phyloP scores from a whole-genome alignment of 2,888 invertebrate genomes.

The Xestia xanthographa region DNA sequence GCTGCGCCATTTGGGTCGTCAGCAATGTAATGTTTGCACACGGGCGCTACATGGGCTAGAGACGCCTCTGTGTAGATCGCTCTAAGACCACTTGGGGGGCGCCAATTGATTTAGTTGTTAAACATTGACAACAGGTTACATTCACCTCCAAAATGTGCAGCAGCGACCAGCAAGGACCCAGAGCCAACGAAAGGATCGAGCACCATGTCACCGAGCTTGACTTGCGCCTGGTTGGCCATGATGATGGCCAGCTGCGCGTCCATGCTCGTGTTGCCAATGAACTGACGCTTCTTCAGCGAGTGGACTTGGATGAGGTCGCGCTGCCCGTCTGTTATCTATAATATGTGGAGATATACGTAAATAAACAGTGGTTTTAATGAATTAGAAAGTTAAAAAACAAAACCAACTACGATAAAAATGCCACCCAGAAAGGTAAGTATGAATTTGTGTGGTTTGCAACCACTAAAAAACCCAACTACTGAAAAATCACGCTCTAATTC shows the following conservation, averaged over 20 bases:
- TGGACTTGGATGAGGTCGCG: conserved; percentile 94
- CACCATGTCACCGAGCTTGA: conserved; percentile 93
- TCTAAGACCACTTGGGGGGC: too few relatives aligned
- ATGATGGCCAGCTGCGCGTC: conserved; percentile 98
- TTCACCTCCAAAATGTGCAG: conserved; percentile 95
- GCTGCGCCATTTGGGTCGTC: too few relatives aligned
- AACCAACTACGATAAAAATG: not conserved
- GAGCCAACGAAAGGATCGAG: conserved; percentile 99
- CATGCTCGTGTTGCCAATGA: conserved; percentile 99
- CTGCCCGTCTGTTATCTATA: conserved; percentile 95
- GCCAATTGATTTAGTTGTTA: too few relatives aligned
- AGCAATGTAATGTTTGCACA: too few relatives aligned
- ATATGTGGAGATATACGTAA: not conserved
- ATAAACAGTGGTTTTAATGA: not conserved
- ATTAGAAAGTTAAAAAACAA: not conserved
- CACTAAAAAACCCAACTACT: too few relatives aligned
- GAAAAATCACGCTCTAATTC: too few relatives aligned
- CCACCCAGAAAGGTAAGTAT: not conserved
- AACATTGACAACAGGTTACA: not conserved
- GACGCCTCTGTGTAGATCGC: too few relatives aligned
- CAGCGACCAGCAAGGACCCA: conserved; percentile 96
- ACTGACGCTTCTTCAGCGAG: conserved; percentile 97
- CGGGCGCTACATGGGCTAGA: too few relatives aligned
- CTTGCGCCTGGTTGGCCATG: conserved; percentile 98
- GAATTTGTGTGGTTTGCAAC: too few relatives aligned